Evolutionary conservation across 2,113 vertebrate genomes (phyloP), one percentile per base, ranked within the genome.

Genomic region (Lophius piscatorius): DNA sequence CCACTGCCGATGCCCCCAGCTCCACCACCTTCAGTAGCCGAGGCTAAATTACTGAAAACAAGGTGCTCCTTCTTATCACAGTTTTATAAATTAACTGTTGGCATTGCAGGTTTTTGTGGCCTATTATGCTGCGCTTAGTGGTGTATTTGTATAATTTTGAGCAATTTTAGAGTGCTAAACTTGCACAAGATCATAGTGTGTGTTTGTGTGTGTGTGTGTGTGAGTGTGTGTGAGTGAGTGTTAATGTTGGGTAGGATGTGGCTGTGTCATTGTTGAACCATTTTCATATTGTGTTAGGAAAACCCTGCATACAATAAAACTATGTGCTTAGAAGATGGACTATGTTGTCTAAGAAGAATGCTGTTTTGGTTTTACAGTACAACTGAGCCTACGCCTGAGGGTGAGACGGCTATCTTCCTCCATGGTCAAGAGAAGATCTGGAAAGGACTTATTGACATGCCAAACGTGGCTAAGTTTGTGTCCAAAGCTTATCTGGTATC

Each of bases 391-490:
- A 91, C 94, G 34, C 92, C 87, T 5, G 97, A 98, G 62, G 94
- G 93, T 0, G 96, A 98, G 54, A 98, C 97, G 0, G 91, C 95
- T 1, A 89, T 94, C 70, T 99, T 98, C 58, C 91, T 99, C 36
- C 95, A 95, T 40, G 92, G 95, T n/a, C 93, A 96, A 85, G 94
- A 86, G 80, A 94, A 94, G 70, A 94, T 98, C 74, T 99, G 97
- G 97, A 98, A 98, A 90, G 97, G 97, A 51, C 95, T 98, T 39
- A 95, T 99, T 80, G 96, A 99, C 88, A 98, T 99, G 97, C 97
- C 97, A 4, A 89, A 92, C 2, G 97, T 99, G 55, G 97, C 97
- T 1, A 99, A 99, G 84, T 98, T 99, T 92, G 96, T 98, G 84
- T 98, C 97, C 42, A 99, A 99, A 78, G 97, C 97, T 0, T 99